Percentiles rank a stretch among this genome's conserved stretches.
phyloP scores from a whole-genome alignment of 2,888 invertebrate genomes.

The Microplitis deprimator region DNA sequence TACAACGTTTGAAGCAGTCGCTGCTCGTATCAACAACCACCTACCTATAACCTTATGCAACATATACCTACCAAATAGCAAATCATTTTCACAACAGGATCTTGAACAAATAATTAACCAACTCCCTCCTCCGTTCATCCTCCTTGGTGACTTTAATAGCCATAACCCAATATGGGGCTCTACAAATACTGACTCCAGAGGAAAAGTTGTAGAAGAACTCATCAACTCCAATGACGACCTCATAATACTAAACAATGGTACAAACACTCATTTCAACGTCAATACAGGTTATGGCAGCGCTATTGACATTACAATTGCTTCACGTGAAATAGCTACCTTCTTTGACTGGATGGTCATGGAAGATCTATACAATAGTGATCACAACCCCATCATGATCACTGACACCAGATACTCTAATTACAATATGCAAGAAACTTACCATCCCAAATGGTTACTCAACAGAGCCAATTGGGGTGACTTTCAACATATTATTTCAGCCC shows the following conservation, averaged over 20 bases:
- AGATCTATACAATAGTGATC: slow-evolving; percentile 44
- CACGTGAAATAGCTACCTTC: slow-evolving; percentile 26
- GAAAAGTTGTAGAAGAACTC: slow-evolving; percentile 14
- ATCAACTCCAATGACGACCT: slow-evolving; percentile 26
- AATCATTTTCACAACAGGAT: neutral
- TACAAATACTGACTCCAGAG: slow-evolving; percentile 37
- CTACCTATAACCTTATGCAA: slow-evolving; percentile 14
- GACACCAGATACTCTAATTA: neutral
- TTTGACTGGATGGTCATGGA: slow-evolving; percentile 33
- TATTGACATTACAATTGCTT: slow-evolving; percentile 47
- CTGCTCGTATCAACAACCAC: no score
- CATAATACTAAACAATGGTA: slow-evolving; percentile 30
- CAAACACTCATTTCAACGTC: slow-evolving; percentile 49
- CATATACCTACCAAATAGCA: slow-evolving; percentile 38
- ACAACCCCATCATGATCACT: slow-evolving; percentile 48
- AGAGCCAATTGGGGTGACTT: no score
- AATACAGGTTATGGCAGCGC: slow-evolving; percentile 32
- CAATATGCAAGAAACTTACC: neutral
- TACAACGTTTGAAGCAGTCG: no score
- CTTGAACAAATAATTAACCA: slow-evolving; percentile 42
- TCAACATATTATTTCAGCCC: no score
- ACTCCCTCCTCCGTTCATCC: slow-evolving; percentile 49
- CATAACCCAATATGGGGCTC: slow-evolving; percentile 48
- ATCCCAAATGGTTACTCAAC: no score
- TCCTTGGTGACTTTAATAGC: slow-evolving; percentile 52